Conservation (phyloP, 2,113 vertebrate species). For the Micronycteris hirsuta region DNA sequence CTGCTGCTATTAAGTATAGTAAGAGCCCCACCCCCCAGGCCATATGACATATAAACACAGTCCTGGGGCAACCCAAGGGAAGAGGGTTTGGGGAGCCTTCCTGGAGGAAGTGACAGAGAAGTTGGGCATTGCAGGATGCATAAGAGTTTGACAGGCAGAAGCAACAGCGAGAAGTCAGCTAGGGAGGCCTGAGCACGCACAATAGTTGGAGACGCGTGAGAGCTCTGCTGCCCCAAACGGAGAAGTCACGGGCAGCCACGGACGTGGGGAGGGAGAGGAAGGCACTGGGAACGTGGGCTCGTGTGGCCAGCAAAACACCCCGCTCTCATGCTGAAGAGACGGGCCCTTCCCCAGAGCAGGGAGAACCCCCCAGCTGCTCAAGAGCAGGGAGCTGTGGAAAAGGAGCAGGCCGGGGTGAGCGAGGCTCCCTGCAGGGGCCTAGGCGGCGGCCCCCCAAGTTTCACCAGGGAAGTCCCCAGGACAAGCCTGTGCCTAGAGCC, state of each 20-base stretch:
- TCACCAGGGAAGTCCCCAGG: background rate
- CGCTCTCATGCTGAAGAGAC: background rate
- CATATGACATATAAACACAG: background rate
- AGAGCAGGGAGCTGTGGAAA: no score
- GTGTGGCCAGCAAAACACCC: background rate
- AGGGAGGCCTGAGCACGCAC: background rate
- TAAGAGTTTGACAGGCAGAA: background rate
- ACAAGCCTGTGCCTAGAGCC: background rate
- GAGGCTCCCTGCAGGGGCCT: background rate
- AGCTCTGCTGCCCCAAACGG: rapidly evolving
- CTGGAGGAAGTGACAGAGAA: background rate
- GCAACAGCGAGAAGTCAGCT: background rate
- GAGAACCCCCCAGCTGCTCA: no score
- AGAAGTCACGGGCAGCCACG: background rate
- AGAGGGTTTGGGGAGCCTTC: background rate
- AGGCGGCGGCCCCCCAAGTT: rapidly evolving
- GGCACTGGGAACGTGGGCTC: rapidly evolving
- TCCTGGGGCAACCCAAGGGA: background rate
- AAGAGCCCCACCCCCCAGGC: background rate
- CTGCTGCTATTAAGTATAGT: background rate
- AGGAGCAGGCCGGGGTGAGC: background rate
- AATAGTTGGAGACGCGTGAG: rapidly evolving
- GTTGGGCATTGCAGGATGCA: background rate
- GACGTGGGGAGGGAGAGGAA: rapidly evolving
- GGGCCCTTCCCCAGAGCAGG: background rate